Conservation (phyloP, 2,797 vertebrate species). For the Botia kubotai region DNA sequence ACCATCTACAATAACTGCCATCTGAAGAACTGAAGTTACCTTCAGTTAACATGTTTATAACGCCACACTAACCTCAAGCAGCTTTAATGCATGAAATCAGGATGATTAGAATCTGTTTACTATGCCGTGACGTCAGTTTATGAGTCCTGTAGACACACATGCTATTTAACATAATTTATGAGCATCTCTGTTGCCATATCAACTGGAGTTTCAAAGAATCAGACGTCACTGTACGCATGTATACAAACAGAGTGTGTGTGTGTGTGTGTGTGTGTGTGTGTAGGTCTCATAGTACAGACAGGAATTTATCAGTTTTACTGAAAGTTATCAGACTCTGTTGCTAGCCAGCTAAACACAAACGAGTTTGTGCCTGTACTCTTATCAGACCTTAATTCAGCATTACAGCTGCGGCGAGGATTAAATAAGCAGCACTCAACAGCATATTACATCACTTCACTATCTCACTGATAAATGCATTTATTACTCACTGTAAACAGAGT, state of each 20-base stretch:
- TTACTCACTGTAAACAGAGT: slow-evolving; percentile 23
- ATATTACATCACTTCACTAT: slow-evolving; percentile 48
- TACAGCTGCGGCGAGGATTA: slow-evolving; percentile 50
- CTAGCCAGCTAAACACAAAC: slow-evolving; percentile 6
- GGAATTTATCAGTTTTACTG: background rate
- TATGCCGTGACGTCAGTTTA: slow-evolving; percentile 27
- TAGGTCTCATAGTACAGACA: background rate
- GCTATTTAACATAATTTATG: background rate
- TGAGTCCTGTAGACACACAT: slow-evolving; percentile 7
- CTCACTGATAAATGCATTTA: background rate
- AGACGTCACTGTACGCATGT: background rate
- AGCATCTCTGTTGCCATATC: background rate
- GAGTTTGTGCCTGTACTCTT: slow-evolving; percentile 40
- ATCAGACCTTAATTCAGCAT: slow-evolving; percentile 54
- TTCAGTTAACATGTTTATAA: background rate
- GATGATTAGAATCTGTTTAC: slow-evolving; percentile 26
- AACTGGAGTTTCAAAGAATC: background rate
- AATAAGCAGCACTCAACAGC: slow-evolving; percentile 44
- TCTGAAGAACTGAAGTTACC: background rate
- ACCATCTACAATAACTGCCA: slow-evolving; percentile 10
- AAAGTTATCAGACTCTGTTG: slow-evolving; percentile 2
- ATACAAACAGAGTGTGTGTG: background rate
- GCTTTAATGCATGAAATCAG: background rate
- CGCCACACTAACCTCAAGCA: background rate
- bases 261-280: background rate